Base-by-base conservation (phyloP, 2,797 vertebrate genomes). In the Mormyrus hasselquistii region DNA sequence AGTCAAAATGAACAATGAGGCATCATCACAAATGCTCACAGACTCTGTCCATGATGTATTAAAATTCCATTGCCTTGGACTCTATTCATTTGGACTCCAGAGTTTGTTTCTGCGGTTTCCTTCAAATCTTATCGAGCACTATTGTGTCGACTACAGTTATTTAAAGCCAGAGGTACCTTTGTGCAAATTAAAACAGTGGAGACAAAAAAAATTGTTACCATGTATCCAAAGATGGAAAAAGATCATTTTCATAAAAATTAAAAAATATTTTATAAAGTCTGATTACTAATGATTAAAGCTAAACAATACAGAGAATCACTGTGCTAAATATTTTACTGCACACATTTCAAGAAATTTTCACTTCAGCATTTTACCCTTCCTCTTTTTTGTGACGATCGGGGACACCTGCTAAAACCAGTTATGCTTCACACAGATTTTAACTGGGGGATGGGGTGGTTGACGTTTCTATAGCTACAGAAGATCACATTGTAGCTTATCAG, bases 321-420 rank as follows among this genome's bases (percentile, higher is more conserved):
- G 41, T 47, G 52, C 25, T 55, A 53, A 85, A 53, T 34, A 22
- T 85, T 29, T 52, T 85, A 38, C 22, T 86, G 50, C 29, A 86
- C 10, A 12, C 22, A 34, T 52, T 86, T 47, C 84, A 86, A 52
- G 25, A 55, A 86, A 55, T 19, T 53, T 12, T 52, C 84, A 86
- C 84, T 52, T 86, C 84, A 29, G 14, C 49, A 52, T 16, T 53
- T 55, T 47, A 55, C 25, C 84, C 49, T 52, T 52, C 49, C 76
- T 82, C 76, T 82, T 82, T 73, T 79, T 10, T 4, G 2, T 9
- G 41, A 82, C 5, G n/a, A 73, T 10, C 6, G 41, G 41, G 76
- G 41, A 82, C 83, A 85, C 47, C 47, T 85, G 83, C 49, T 44
- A 82, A 85, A 85, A 34, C n/a, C 84, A 86, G 49, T 47, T n/a